Evolutionary conservation across 1,140 invertebrate species (phyloP).

Genomic region (Drosophila punjabiensis): DNA sequence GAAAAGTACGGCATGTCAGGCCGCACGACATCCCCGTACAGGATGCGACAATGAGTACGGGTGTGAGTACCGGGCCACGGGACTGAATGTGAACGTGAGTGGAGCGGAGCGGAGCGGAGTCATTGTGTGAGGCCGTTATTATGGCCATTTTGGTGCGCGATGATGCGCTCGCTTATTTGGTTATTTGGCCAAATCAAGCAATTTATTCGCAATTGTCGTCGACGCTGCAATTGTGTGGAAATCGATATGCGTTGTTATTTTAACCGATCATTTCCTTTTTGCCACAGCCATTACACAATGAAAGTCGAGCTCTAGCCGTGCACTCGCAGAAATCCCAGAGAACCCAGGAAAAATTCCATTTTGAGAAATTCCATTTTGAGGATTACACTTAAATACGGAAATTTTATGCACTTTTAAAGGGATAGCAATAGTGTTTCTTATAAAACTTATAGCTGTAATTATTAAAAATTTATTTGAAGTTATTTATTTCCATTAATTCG

Average conservation of each 20-base stretch:
- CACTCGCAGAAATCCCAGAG: background rate
- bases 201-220: conserved; percentile 82
- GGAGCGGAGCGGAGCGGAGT: conserved; percentile 50
- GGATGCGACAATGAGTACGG: conserved; percentile 62
- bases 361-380: background rate
- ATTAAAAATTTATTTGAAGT: background rate
- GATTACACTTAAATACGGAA: background rate
- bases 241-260: conserved; percentile 83
- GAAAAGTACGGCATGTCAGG: conserved; percentile 43
- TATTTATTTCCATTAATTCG: too few species aligned
- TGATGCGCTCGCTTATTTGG: conserved; percentile 80
- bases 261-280: conserved; percentile 79
- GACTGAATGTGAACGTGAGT: conserved; percentile 19
- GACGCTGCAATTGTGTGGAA: conserved; percentile 79
- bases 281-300: conserved; percentile 59
- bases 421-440: background rate
- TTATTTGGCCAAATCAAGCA: conserved; percentile 82
- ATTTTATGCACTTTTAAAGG: background rate
- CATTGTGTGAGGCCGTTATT: conserved; percentile 75
- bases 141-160: conserved; percentile 76
- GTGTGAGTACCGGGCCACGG: conserved; percentile 7
- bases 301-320: conserved; percentile 16
- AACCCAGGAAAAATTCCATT: background rate
- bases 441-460: too few species aligned
- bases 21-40: conserved; percentile 54